phyloP scores from a whole-genome alignment of 1,140 invertebrate genomes.

The Zaprionus inermis region DNA sequence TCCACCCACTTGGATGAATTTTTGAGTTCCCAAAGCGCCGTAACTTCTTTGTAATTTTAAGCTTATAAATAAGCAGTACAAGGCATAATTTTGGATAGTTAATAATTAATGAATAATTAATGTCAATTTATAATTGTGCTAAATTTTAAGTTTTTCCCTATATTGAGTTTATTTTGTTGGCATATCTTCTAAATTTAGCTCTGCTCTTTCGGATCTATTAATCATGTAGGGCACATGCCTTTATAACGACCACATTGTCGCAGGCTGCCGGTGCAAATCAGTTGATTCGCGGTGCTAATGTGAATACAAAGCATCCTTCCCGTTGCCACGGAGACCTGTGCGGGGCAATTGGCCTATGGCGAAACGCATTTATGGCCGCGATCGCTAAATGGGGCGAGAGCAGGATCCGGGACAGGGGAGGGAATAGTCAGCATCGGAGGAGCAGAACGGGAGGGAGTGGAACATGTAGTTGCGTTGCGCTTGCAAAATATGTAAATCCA shows the following conservation, averaged over 20 bases:
- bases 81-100: too few relatives aligned
- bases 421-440: too few relatives aligned
- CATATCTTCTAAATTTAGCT: not conserved
- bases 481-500: slow-evolving; percentile 47
- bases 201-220: not conserved
- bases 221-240: not conserved
- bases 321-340: not conserved
- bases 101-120: too few relatives aligned
- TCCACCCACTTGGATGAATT: too few relatives aligned
- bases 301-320: slow-evolving; percentile 3
- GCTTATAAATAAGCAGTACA: too few relatives aligned
- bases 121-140: too few relatives aligned
- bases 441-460: not conserved
- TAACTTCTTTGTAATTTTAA: too few relatives aligned
- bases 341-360: slow-evolving; percentile 6
- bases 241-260: not conserved
- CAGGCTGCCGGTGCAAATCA: slow-evolving; percentile 4
- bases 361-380: slow-evolving; percentile 25
- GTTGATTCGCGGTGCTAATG: not conserved
- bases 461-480: not conserved
- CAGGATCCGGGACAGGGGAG: not conserved
- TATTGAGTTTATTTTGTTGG: too few relatives aligned
- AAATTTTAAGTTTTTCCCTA: too few relatives aligned
- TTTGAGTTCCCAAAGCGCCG: too few relatives aligned
- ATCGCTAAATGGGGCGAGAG: slow-evolving; percentile 4